Conservation (phyloP, 1,140 invertebrate species). For the Diorhabda elongata region DNA sequence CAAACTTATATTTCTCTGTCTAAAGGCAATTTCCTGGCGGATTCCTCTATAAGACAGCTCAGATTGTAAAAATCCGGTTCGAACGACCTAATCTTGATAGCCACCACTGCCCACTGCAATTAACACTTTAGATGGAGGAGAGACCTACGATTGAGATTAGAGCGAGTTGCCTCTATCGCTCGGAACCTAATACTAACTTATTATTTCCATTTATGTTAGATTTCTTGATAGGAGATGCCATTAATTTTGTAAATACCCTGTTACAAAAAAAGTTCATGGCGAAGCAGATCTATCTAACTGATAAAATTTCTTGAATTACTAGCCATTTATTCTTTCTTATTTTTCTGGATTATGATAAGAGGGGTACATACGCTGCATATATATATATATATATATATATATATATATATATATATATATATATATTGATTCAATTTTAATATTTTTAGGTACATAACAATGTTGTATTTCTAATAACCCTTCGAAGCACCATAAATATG, state of each 20-base stretch:
- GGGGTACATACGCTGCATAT: too few species aligned
- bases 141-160: constrained; percentile 15
- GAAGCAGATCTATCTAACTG: background rate
- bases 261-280: constrained; percentile 12
- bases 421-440: too few species aligned
- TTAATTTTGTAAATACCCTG: constrained; percentile 12
- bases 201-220: constrained; percentile 21
- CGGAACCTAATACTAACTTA: constrained; percentile 11
- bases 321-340: too few species aligned
- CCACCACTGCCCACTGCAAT: constrained; percentile 32
- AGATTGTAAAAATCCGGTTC: constrained; percentile 29
- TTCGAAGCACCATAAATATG: too few species aligned
- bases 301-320: too few species aligned
- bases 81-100: constrained; percentile 32
- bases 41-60: constrained; percentile 34
- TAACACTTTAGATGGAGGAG: constrained; percentile 29
- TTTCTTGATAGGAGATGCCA: constrained; percentile 9
- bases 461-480: too few species aligned
- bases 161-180: constrained; percentile 5
- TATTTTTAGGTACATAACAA: too few species aligned
- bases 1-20: constrained; percentile 42
- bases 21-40: constrained; percentile 39
- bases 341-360: too few species aligned
- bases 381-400: too few species aligned
- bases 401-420: too few species aligned